phyloP scores from a whole-genome alignment of 2,797 vertebrate genomes.

The Picus viridis region DNA sequence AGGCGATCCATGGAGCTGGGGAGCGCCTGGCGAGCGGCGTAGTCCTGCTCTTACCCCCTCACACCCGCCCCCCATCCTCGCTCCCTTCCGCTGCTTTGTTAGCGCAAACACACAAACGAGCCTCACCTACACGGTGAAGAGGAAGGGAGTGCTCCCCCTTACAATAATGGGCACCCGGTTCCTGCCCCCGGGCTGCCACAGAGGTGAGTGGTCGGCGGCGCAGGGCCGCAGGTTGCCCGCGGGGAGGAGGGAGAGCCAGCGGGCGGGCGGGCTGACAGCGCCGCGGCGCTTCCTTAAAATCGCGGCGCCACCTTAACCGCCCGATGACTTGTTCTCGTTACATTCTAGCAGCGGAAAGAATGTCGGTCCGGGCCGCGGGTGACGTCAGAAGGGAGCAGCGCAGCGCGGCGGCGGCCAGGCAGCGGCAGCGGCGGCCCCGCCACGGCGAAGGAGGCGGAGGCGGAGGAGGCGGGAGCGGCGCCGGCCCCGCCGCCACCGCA shows the following conservation, averaged over 20 bases:
- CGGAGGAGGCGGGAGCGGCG: constrained; percentile 53
- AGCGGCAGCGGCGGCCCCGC: constrained; percentile 84
- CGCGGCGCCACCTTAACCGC: constrained; percentile 77
- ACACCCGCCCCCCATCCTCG: no score
- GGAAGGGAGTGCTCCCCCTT: constrained; percentile 6
- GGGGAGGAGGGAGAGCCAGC: neutral
- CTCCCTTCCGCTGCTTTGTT: constrained; percentile 25
- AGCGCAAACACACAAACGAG: neutral
- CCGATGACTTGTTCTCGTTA: constrained; percentile 86
- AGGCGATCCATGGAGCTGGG: constrained; percentile 2
- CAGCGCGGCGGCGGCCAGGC: constrained; percentile 84
- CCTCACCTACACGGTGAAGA: constrained; percentile 35
- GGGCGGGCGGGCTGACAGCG: constrained; percentile 34
- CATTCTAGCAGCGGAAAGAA: constrained; percentile 99
- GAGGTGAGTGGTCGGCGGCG: constrained; percentile 45
- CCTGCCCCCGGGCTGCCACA: constrained; percentile 37
- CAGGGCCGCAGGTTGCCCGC: neutral
- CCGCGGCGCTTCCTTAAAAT: constrained; percentile 73
- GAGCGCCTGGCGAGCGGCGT: neutral
- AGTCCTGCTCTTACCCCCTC: neutral
- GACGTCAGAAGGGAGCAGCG: constrained; percentile 98
- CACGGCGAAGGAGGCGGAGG: constrained; percentile 87
- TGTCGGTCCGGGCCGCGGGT: constrained; percentile 99
- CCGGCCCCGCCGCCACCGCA: constrained; percentile 63
- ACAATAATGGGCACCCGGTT: constrained; percentile 13